phyloP scores from a whole-genome alignment of 2,888 invertebrate genomes.

The Osmoderma eremita region DNA sequence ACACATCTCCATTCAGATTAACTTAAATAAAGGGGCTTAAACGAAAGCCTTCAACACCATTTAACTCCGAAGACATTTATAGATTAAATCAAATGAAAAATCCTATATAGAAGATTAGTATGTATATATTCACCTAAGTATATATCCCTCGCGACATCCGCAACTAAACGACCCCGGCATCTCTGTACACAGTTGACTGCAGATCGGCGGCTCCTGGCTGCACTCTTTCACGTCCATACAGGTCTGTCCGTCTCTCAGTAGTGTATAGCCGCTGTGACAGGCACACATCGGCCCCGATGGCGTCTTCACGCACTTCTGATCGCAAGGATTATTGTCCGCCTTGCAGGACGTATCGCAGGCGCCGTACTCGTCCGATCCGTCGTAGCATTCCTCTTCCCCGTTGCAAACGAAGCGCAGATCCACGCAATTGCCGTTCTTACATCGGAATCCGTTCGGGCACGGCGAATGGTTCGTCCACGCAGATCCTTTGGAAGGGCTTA shows the following conservation, averaged over 20 bases:
- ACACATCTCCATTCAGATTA: too few relatives aligned
- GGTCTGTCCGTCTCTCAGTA: conserved; percentile 65
- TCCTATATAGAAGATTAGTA: too few relatives aligned
- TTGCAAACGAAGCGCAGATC: conserved; percentile 74
- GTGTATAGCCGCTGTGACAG: conserved; percentile 71
- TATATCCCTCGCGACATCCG: conserved; percentile 70
- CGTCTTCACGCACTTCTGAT: conserved; percentile 70
- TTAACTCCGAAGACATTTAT: too few relatives aligned
- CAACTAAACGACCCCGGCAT: conserved; percentile 69
- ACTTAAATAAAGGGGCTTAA: too few relatives aligned
- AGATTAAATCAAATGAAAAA: too few relatives aligned
- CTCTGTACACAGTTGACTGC: conserved; percentile 75
- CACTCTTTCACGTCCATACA: conserved; percentile 83
- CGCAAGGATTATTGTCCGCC: conserved; percentile 63
- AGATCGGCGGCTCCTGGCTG: conserved; percentile 64
- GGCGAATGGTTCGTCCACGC: conserved; percentile 44
- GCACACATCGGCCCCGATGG: conserved; percentile 75
- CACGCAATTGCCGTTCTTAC: conserved; percentile 74
- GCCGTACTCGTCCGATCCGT: conserved; percentile 76
- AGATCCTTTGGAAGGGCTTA: not conserved
- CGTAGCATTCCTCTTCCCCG: conserved; percentile 70
- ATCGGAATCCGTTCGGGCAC: conserved; percentile 65
- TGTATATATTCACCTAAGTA: conserved; percentile 64
- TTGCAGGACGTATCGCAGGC: conserved; percentile 69
- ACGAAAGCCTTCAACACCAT: too few relatives aligned